phyloP scores from a whole-genome alignment of 2,888 invertebrate genomes.

The Hermaeophaga mercurialis region DNA sequence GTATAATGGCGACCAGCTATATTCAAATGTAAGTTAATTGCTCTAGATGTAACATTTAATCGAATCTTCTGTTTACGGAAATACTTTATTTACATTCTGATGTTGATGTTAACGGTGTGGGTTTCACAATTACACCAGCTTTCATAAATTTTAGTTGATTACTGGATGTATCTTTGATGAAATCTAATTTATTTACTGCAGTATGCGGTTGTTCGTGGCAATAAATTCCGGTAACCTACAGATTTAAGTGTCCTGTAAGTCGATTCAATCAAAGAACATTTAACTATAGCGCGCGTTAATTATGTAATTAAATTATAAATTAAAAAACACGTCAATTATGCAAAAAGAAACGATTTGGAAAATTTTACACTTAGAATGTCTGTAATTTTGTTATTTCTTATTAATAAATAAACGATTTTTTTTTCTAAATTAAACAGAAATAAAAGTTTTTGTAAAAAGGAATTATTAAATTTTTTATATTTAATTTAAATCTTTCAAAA shows the following conservation, averaged over 20 bases:
- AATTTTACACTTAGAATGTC: too few species aligned
- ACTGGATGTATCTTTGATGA: constrained; percentile 26
- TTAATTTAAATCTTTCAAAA: too few species aligned
- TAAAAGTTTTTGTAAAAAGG: too few species aligned
- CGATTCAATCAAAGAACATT: constrained; percentile 1
- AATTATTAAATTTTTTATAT: too few species aligned
- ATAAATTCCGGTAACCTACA: constrained; percentile 10
- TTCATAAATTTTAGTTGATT: constrained; percentile 26
- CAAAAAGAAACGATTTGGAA: too few species aligned
- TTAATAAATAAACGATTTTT: too few species aligned
- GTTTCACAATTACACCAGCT: constrained; percentile 21
- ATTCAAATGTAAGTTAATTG: constrained; percentile 77
- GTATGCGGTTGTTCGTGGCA: constrained; percentile 9
- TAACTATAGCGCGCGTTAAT: background rate
- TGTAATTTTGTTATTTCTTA: too few species aligned
- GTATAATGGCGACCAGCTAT: constrained; percentile 88
- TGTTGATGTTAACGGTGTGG: constrained; percentile 24
- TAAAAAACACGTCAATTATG: too few species aligned
- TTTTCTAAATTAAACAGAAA: too few species aligned
- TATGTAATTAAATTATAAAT: background rate
- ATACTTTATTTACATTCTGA: constrained; percentile 29
- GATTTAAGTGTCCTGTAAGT: constrained; percentile 2
- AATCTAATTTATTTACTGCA: constrained; percentile 20
- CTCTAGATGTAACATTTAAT: constrained; percentile 27
- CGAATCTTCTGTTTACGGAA: constrained; percentile 25